These are phyloP conservation scores for Crossocerus cetratus DNA, from an alignment of 2,888 invertebrate species.

Conservation along the genomic window DNA sequence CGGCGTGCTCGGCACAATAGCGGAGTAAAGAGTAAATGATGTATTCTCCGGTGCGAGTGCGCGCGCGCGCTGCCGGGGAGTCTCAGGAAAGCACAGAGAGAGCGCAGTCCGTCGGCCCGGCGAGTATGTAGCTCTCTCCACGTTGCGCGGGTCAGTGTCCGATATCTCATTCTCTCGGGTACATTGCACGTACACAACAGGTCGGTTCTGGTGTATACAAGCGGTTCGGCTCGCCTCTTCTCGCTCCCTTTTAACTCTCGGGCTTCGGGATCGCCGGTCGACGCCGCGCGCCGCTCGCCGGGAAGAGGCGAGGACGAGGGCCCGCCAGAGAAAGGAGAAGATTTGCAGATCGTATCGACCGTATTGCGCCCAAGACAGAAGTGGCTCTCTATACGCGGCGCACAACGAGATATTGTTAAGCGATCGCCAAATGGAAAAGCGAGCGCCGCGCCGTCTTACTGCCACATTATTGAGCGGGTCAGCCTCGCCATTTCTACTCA, in stretches of 20 bases:
- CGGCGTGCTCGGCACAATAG: conserved; percentile 41
- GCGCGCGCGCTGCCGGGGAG: conserved; percentile 28
- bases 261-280: not conserved
- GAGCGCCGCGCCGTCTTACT: conserved; percentile 33
- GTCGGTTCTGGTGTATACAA: conserved; percentile 37
- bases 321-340: conserved; percentile 12
- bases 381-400: conserved; percentile 31
- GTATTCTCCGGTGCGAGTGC: conserved; percentile 36
- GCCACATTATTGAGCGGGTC: not conserved
- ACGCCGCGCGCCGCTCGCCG: too few species aligned
- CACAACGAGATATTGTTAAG: conserved; percentile 43
- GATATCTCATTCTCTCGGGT: conserved; percentile 58
- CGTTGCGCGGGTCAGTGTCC: conserved; percentile 60
- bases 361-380: conserved; percentile 47
- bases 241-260: not conserved
- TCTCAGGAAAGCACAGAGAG: too few species aligned
- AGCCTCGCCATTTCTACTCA: not conserved
- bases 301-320: not conserved
- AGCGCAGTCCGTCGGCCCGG: too few species aligned
- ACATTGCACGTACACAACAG: conserved; percentile 37
- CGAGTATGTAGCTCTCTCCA: conserved; percentile 5
- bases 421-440: conserved; percentile 42
- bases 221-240: conserved; percentile 36
- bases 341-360: conserved; percentile 55
- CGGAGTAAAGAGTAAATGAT: conserved; percentile 51